Evolutionary conservation across 2,888 invertebrate species (phyloP), one percentile per base, ranked within the genome.

Genomic region (Tachina lurida): DNA sequence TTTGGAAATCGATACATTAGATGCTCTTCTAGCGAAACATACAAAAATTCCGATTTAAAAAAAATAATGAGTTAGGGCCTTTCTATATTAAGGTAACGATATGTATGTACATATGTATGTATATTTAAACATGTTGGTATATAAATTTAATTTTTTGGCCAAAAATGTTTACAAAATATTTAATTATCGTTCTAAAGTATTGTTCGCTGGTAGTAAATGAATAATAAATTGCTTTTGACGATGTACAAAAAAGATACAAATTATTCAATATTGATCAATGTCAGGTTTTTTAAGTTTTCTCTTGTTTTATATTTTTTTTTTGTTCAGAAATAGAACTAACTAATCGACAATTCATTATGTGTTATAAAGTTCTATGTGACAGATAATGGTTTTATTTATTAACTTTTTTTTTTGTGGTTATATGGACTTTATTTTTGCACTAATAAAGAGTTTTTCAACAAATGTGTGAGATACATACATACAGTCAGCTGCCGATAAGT

Each of bases 201-300:
- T 47, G 15, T 45, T 71, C 49, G 41, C 22, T 78, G 43, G 3
- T 22, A n/a, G 9, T 22, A 17, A 15, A 10, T 31, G 15, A 1
- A 70, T 62, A 62, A 60, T 52, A 74, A 81, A 81, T 62, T 60
- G 31, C 56, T 70, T 54, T 22, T 3, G 10, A 54, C n/a, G 10
- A 70, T 31, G 41, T 17, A 43, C 17, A 10, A 41, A 39, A 43
- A 12, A 45, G 2, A 5, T 13, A 70, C 31, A 74, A 68, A 83
- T 71, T 83, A 12, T 83, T 65, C 71, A 41, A 71, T 83, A 83
- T 83, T 83, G 70, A 83, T 83, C 76, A 82, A 65, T 82, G 82
- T 76, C 63, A 71, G 56, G 65, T 77, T 63, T 45, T 45, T 60
- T 8, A 9, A 13, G n/a, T 17, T 54, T 68, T 43, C 43, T 49